Evolutionary conservation across 2,113 vertebrate genomes (phyloP).

Genomic region (Calidris pygmaea): DNA sequence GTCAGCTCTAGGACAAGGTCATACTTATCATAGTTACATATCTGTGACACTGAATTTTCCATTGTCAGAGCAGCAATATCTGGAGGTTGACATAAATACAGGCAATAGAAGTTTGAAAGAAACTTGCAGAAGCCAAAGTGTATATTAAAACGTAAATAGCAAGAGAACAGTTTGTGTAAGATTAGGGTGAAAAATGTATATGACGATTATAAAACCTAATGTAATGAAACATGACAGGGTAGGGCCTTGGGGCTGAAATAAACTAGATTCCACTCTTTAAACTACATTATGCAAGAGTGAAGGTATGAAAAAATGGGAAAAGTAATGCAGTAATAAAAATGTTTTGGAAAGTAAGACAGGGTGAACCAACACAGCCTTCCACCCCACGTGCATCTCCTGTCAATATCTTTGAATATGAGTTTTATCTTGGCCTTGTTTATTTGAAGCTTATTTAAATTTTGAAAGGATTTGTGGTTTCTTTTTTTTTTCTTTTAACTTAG

Average conservation of each 20-base stretch:
- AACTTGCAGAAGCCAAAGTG: neutral
- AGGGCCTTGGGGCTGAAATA: conserved; percentile 41
- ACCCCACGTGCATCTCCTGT: neutral
- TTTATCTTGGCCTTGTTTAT: neutral
- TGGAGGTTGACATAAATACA: neutral
- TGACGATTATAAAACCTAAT: conserved; percentile 47
- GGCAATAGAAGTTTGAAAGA: neutral
- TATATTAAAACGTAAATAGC: conserved; percentile 43
- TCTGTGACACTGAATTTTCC: neutral
- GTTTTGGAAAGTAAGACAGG: neutral
- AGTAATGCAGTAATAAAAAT: conserved; percentile 43
- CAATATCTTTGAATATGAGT: neutral
- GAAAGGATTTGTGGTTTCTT: neutral
- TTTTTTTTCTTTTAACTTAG: neutral
- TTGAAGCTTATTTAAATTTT: conserved; percentile 1
- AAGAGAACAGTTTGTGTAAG: conserved; percentile 25
- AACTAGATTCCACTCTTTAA: conserved; percentile 49
- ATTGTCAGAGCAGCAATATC: neutral
- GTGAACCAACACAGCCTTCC: neutral
- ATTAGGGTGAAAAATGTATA: conserved; percentile 19
- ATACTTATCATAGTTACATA: neutral
- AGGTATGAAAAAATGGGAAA: conserved; percentile 14
- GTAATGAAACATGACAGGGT: conserved; percentile 39
- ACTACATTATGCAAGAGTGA: conserved; percentile 26
- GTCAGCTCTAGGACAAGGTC: neutral